Evolutionary conservation across 2,113 vertebrate genomes (phyloP).

Genomic region (Triplophysa siluroides): DNA sequence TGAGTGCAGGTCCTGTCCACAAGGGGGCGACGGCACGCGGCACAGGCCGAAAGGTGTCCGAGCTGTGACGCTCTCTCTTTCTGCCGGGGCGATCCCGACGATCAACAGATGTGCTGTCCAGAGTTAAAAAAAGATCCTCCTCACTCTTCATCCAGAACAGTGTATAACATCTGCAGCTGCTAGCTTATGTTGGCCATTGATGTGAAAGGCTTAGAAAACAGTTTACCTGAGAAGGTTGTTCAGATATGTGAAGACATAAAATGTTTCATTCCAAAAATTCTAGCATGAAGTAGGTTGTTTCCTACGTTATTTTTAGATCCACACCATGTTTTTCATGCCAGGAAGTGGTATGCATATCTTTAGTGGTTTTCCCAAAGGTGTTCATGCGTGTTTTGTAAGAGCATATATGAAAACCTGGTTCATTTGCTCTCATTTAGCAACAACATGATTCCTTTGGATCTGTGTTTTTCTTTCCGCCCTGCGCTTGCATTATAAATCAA

Average conservation of each 20-base stretch:
- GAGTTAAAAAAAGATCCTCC: slow-evolving; percentile 59
- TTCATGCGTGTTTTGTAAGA: slow-evolving; percentile 11
- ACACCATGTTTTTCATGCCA: not conserved
- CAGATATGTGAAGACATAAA: not conserved
- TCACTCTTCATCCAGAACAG: slow-evolving; percentile 65
- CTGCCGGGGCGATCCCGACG: slow-evolving; percentile 52
- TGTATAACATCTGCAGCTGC: slow-evolving; percentile 65
- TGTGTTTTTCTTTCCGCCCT: not conserved
- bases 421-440: slow-evolving; percentile 9
- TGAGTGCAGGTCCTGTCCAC: slow-evolving; percentile 26
- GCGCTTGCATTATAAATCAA: slow-evolving; percentile 14
- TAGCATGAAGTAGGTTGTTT: slow-evolving; percentile 29
- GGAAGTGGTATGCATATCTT: not conserved
- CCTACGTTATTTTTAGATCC: not conserved
- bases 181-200: slow-evolving; percentile 15
- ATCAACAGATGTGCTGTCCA: slow-evolving; percentile 63
- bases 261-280: slow-evolving; percentile 6
- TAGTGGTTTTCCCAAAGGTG: not conserved
- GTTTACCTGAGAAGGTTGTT: slow-evolving; percentile 3
- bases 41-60: slow-evolving; percentile 50
- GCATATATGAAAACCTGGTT: not conserved
- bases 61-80: slow-evolving; percentile 49
- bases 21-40: slow-evolving; percentile 46
- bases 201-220: not conserved
- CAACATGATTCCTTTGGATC: not conserved